These are phyloP conservation scores for Perdita meconis DNA, from an alignment of 2,888 invertebrate species.

Conservation along the genomic window DNA sequence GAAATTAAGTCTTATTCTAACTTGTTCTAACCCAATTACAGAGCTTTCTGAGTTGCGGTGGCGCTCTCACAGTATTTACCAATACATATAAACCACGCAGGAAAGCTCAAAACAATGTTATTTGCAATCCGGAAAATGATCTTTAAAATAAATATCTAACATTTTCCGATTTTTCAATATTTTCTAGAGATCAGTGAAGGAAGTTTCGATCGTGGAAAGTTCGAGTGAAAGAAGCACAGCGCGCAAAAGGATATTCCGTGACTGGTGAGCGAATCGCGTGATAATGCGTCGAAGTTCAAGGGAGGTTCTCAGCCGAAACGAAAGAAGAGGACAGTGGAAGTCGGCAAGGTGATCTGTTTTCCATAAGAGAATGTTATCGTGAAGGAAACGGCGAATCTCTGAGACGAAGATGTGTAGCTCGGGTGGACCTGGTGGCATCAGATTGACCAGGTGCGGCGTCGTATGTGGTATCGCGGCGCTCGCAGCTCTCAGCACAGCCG, in stretches of 20 bases:
- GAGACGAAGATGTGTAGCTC: slow-evolving; percentile 80
- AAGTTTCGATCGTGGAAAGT: not conserved
- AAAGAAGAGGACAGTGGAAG: slow-evolving; percentile 10
- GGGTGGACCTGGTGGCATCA: slow-evolving; percentile 78
- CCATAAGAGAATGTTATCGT: slow-evolving; percentile 37
- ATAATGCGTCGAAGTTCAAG: slow-evolving; percentile 52
- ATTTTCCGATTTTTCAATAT: too few relatives aligned
- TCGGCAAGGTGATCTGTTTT: slow-evolving; percentile 58
- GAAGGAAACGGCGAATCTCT: slow-evolving; percentile 21
- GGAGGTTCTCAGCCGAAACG: slow-evolving; percentile 15
- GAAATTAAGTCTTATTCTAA: too few relatives aligned
- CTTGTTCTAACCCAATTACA: too few relatives aligned
- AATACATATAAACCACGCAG: too few relatives aligned
- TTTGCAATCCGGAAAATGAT: too few relatives aligned
- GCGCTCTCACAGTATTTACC: too few relatives aligned
- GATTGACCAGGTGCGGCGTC: slow-evolving; percentile 81
- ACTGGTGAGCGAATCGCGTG: slow-evolving; percentile 20
- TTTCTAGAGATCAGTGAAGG: too few relatives aligned
- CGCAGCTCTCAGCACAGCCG: slow-evolving; percentile 80
- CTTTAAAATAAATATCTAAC: too few relatives aligned
- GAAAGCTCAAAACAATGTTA: too few relatives aligned
- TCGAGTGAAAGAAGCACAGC: not conserved
- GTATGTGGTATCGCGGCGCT: slow-evolving; percentile 82
- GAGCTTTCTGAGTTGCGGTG: too few relatives aligned
- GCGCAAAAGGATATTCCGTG: not conserved